A percentile compares a stretch with the other conserved stretches of the same genome.
phyloP scores from a whole-genome alignment of 2,888 invertebrate genomes.

The Cyrtodaria siliqua region DNA sequence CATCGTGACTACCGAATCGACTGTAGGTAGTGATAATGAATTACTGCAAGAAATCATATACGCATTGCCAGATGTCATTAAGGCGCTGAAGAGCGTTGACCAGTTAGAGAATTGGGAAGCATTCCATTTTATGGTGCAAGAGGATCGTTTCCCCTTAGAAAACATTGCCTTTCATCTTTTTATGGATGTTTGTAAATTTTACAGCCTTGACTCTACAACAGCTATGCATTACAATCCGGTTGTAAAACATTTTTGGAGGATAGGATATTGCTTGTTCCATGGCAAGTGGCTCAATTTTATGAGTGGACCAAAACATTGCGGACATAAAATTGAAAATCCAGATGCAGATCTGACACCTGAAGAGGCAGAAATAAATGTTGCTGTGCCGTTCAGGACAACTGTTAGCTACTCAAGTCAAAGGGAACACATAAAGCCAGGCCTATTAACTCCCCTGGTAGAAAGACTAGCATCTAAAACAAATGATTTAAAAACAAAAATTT shows the following conservation, averaged over 20 bases:
- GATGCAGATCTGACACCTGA: not conserved
- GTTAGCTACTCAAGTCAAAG: not conserved
- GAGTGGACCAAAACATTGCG: constrained; percentile 27
- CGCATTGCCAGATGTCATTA: not conserved
- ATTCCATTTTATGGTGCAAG: constrained; percentile 2
- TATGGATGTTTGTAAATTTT: constrained; percentile 23
- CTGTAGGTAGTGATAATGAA: too few relatives aligned
- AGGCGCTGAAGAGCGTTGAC: not conserved
- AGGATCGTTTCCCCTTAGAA: constrained; percentile 1
- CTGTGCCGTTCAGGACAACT: constrained; percentile 17
- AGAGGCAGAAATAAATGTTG: constrained; percentile 9
- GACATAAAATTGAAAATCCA: not conserved
- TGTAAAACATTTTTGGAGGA: constrained; percentile 36
- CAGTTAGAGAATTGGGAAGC: constrained; percentile 4
- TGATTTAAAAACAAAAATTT: constrained; percentile 8
- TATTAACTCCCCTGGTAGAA: constrained; percentile 8
- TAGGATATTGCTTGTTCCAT: too few relatives aligned
- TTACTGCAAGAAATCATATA: too few relatives aligned
- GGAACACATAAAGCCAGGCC: not conserved
- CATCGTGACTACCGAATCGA: too few relatives aligned
- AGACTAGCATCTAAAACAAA: not conserved
- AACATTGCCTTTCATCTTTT: constrained; percentile 16
- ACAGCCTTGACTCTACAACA: not conserved
- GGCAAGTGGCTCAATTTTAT: too few relatives aligned
- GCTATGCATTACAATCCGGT: constrained; percentile 3